Base-by-base conservation (phyloP, 2,797 vertebrate species). In the Adelosebastes latens region DNA sequence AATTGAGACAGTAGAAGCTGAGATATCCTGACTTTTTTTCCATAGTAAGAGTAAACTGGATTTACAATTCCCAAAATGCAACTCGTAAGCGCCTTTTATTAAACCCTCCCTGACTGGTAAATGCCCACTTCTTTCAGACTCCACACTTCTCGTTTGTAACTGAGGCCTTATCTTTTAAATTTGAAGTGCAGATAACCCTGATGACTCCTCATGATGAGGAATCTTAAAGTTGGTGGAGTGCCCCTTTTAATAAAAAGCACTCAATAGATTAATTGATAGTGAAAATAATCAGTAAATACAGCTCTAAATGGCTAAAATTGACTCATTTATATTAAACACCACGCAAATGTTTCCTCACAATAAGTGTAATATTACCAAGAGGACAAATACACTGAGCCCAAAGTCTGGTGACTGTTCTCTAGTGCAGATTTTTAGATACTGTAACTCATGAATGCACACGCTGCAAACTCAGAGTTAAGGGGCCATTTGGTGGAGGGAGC, bases 401-500 rank as follows among this genome's bases (percentile, higher is more conserved):
- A 72, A 74, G 67, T 66, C 29, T 46, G 31, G 61, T 25, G 53
- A n/a, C 31, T 39, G 16, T 59, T 66, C 55, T 65, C 39, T 73
- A 36, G 68, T 59, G 49, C 75, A 46, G 80, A 84, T 92, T 87
- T 85, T 78, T 77, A 66, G 80, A 93, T 87, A 89, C 73, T 61
- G 64, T 53, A 71, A 73, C 84, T 87, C 34, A n/a, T 77, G 81
- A 82, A 79, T 89, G 78, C 87, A 88, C 74, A 85, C 27, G 32
- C 68, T 84, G 87, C 87, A 92, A 77, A 88, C 82, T 85, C 63
- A 25, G 77, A 91, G 88, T 84, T 92, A 91, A 86, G 86, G 79
- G 88, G 85, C 90, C 79, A 88, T 91, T 93, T 90, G 91, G 88
- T 91, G 87, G 76, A 91, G 88, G 72, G 79, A 88, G 87, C 84